A percentile compares a stretch with the other conserved stretches of the same genome.
These are phyloP conservation scores for Raphicerus campestris DNA, from an alignment of 2,113 vertebrate species.

Conservation along the genomic window DNA sequence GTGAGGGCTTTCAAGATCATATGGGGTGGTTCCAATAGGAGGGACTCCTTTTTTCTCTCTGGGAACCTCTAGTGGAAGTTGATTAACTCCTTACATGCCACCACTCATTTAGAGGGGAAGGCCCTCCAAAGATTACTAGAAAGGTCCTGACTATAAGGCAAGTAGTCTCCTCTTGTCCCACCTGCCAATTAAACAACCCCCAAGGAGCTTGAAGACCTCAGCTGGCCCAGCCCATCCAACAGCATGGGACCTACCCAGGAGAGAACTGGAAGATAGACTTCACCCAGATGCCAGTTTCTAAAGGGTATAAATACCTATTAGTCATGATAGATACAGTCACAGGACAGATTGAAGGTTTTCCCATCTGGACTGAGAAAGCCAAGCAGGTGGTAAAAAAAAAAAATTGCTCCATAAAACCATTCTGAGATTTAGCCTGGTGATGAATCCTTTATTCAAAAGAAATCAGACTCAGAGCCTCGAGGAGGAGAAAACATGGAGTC, in stretches of 20 bases:
- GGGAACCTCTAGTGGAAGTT: background rate
- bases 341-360: background rate
- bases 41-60: background rate
- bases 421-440: background rate
- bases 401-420: background rate
- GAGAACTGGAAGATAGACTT: background rate
- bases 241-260: background rate
- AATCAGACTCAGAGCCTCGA: background rate
- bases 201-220: background rate
- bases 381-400: background rate
- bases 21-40: background rate
- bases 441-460: background rate
- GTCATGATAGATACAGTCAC: background rate
- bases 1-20: too few species aligned
- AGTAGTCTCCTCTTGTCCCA: background rate
- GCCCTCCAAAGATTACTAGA: background rate
- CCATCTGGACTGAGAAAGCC: background rate
- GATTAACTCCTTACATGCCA: background rate
- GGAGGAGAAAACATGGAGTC: background rate
- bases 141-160: background rate
- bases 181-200: background rate
- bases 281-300: background rate
- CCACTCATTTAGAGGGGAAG: background rate
- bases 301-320: background rate
- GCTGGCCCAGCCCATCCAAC: background rate